A percentile compares a stretch with the other conserved stretches of the same genome.
phyloP scores from a whole-genome alignment of 2,888 invertebrate species.

The Andrena bicolor region DNA sequence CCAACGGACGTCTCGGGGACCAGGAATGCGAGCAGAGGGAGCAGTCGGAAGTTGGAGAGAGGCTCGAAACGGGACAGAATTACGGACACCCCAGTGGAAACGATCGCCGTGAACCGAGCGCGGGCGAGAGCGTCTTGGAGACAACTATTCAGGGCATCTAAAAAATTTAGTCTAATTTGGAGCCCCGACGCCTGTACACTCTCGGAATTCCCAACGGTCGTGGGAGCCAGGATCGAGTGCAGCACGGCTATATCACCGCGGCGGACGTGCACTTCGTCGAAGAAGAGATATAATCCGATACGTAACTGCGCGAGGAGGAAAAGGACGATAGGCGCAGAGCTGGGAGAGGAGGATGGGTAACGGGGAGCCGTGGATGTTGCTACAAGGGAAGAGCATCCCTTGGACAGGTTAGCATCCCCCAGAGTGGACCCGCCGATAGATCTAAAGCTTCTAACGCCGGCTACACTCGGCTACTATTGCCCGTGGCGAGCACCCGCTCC shows the following conservation, averaged over 20 bases:
- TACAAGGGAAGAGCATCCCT: conserved; percentile 68
- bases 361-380: conserved; percentile 51
- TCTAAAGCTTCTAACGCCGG: conserved; percentile 74
- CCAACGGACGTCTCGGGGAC: neutral
- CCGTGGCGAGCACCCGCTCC: conserved; percentile 60
- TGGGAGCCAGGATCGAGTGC: conserved; percentile 29
- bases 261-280: conserved; percentile 66
- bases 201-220: conserved; percentile 37
- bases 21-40: neutral
- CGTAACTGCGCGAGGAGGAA: conserved; percentile 58
- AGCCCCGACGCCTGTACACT: conserved; percentile 14
- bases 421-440: conserved; percentile 75
- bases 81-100: conserved; percentile 2
- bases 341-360: conserved; percentile 27
- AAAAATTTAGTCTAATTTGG: conserved; percentile 62
- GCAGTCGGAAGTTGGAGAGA: neutral
- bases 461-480: conserved; percentile 28
- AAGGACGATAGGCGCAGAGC: conserved; percentile 45
- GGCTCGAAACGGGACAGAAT: neutral
- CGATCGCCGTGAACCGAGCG: neutral
- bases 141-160: conserved; percentile 29
- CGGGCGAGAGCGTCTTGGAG: conserved; percentile 1
- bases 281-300: conserved; percentile 73
- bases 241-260: conserved; percentile 27
- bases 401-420: conserved; percentile 76